Percentiles rank a stretch among this genome's conserved stretches.
These are phyloP conservation scores for Paralichthys olivaceus DNA, from an alignment of 2,113 vertebrate genomes.

Conservation along the genomic window DNA sequence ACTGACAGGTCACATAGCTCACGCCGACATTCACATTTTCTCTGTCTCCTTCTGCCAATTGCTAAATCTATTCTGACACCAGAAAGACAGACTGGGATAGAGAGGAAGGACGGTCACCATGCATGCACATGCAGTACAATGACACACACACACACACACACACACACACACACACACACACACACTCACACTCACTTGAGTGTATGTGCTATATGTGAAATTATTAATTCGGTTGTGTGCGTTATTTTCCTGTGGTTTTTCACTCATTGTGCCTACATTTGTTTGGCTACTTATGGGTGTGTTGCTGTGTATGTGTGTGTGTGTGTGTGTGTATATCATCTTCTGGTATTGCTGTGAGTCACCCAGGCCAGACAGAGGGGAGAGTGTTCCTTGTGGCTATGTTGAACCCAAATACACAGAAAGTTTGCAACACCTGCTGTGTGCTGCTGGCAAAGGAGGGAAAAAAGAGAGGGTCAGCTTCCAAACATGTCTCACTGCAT, in stretches of 20 bases:
- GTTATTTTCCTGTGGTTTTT: neutral
- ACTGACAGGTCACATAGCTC: conserved; percentile 69
- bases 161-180: neutral
- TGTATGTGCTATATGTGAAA: conserved; percentile 23
- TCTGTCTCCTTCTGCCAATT: conserved; percentile 41
- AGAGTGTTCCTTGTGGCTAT: conserved; percentile 43
- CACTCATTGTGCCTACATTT: neutral
- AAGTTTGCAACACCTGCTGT: conserved; percentile 50
- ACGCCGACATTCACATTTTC: conserved; percentile 37
- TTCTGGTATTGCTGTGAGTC: conserved; percentile 52
- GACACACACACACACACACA: conserved; percentile 11
- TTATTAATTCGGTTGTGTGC: neutral
- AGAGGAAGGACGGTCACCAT: conserved; percentile 76
- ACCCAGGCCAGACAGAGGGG: conserved; percentile 41
- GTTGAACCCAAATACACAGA: conserved; percentile 44
- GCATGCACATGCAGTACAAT: neutral
- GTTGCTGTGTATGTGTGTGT: conserved; percentile 16
- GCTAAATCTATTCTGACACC: conserved; percentile 87
- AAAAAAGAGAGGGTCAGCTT: conserved; percentile 16
- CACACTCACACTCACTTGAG: neutral
- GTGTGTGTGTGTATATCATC: conserved; percentile 35
- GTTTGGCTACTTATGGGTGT: conserved; percentile 1
- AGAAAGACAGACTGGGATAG: conserved; percentile 43
- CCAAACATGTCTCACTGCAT: conserved; percentile 28
- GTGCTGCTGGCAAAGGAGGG: conserved; percentile 19